Evolutionary conservation across 1,140 invertebrate species (phyloP), one percentile per base, ranked within the genome.

Genomic region (Formica selysi): DNA sequence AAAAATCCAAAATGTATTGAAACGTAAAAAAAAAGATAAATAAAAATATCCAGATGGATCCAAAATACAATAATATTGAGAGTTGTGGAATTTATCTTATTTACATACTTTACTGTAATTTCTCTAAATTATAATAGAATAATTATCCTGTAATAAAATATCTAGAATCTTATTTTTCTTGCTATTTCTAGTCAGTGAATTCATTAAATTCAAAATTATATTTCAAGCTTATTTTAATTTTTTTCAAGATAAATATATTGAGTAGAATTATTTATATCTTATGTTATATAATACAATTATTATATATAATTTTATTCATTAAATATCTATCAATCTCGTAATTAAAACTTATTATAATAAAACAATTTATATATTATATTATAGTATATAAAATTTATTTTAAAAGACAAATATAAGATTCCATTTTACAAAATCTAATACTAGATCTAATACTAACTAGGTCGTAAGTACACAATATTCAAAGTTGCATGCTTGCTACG

Each of bases 1-100:
- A 59, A 57, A 84, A 59, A 64, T 71, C 41, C 64, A 29, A 71
- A 83, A 88, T 76, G 68, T 54, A 68, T 51, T 59, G 8, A 36
- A 41, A 11, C 22, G 22, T 22, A 10, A 26, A 65, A 54, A 26
- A 68, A 29, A 29, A 29, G 26, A 62, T 13, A 29, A 38, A n/a
- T 51, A 11, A 54, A 80, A 70, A 3, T 10, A 38, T 81, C 13
- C 65, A 32, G 10, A 19, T 16, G 32, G 13, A 79, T 67, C 29
- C 38, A 4, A 51, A 67, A 38, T 38, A 29, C 3, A 71, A 71
- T 22, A 71, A 71, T 80, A 44, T 36, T 48, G 13, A 16, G 4
- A n/a, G 0, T 19, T 41, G 54, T 38, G 5, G 19, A 7, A 38
- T n/a, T 80, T 80, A 81, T n/a, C 4, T 29, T 29, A 29, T 29